Evolutionary conservation across 1,140 invertebrate genomes (phyloP).

Genomic region (Penaeus chinensis): DNA sequence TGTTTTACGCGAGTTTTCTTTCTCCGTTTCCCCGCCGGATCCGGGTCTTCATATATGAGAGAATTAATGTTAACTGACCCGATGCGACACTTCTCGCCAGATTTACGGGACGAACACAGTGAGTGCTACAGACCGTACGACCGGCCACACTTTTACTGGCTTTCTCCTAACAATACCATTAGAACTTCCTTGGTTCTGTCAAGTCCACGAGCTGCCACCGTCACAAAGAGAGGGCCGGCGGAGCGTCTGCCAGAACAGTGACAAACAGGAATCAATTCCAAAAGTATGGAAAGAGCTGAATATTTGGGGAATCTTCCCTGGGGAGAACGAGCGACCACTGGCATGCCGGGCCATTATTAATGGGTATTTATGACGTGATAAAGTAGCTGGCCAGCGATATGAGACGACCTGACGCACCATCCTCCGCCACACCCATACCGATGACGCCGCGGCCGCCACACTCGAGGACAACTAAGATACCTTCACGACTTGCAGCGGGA

Average conservation of each 20-base stretch:
- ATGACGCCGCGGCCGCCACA: constrained; percentile 28
- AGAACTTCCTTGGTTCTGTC: constrained; percentile 49
- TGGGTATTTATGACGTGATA: constrained; percentile 58
- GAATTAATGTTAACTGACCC: constrained; percentile 41
- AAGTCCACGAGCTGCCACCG: constrained; percentile 38
- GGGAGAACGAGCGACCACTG: constrained; percentile 34
- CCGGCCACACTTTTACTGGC: constrained; percentile 44
- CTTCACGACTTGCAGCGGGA: constrained; percentile 18
- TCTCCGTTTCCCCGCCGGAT: no score
- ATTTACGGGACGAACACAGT: constrained; percentile 43
- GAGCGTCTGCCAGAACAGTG: no score
- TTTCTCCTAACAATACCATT: constrained; percentile 49
- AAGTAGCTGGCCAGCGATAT: constrained; percentile 59
- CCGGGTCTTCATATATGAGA: not conserved
- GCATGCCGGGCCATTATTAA: constrained; percentile 57
- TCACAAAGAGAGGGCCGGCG: not conserved
- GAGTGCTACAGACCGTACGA: constrained; percentile 31
- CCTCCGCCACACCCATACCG: constrained; percentile 55
- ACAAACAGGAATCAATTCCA: constrained; percentile 16
- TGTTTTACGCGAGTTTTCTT: no score
- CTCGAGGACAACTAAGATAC: not conserved
- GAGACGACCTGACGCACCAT: constrained; percentile 58
- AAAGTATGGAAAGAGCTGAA: constrained; percentile 44
- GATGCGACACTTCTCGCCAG: constrained; percentile 35
- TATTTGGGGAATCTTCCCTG: constrained; percentile 41